Percentiles rank a stretch among this genome's conserved stretches.
phyloP scores from a whole-genome alignment of 1,140 invertebrate genomes.

The Myzus persicae region DNA sequence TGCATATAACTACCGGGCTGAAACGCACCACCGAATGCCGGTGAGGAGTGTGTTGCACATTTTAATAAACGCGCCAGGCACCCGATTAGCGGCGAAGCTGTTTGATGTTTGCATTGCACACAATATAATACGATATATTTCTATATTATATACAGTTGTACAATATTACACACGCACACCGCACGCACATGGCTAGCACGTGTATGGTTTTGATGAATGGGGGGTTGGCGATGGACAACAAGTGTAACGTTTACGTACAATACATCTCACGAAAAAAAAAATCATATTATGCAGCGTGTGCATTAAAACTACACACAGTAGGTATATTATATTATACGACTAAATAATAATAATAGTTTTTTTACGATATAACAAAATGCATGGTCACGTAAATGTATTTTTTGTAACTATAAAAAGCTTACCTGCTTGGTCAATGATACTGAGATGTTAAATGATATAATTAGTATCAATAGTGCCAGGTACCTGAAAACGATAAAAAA shows the following conservation, averaged over 20 bases:
- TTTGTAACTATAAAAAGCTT: neutral
- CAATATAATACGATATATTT: neutral
- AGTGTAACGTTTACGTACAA: conserved; percentile 24
- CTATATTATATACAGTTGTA: no score
- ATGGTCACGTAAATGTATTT: neutral
- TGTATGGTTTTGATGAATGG: conserved; percentile 54
- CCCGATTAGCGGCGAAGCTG: conserved; percentile 32
- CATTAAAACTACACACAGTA: neutral
- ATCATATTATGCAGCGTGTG: neutral
- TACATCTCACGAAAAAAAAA: neutral
- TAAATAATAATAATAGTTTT: neutral
- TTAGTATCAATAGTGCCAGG: conserved; percentile 47
- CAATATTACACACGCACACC: no score
- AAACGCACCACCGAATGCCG: neutral
- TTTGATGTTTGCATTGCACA: conserved; percentile 53
- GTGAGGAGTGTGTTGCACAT: conserved; percentile 18
- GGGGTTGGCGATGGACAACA: conserved; percentile 4
- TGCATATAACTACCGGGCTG: neutral
- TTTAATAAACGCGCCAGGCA: conserved; percentile 45
- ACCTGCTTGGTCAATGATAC: neutral
- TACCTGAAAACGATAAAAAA: conserved; percentile 38
- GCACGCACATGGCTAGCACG: conserved; percentile 54
- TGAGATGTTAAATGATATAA: conserved; percentile 26
- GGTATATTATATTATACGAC: neutral
- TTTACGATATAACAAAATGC: neutral